Conservation (phyloP, 2,888 invertebrate species). For the Hirtodrosophila alboralis region DNA sequence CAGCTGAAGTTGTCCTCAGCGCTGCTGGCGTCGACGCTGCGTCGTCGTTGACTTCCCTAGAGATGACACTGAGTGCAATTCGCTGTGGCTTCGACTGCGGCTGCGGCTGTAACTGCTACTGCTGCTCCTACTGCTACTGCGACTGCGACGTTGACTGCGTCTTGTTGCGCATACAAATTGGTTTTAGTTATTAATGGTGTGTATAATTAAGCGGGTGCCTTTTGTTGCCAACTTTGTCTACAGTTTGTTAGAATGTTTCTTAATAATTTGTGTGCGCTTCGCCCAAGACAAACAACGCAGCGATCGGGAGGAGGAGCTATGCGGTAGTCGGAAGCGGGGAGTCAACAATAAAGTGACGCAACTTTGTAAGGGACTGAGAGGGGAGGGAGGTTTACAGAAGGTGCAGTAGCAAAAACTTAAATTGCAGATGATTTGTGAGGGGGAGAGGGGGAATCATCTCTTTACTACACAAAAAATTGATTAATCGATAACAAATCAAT, state of each 20-base stretch:
- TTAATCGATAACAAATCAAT: no score
- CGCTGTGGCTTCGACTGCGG: constrained; percentile 5
- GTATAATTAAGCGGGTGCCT: constrained; percentile 74
- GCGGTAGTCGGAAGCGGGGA: not conserved
- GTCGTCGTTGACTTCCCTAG: constrained; percentile 36
- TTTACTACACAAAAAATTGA: no score
- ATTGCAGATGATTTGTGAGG: constrained; percentile 1
- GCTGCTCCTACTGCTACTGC: constrained; percentile 1
- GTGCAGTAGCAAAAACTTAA: not conserved
- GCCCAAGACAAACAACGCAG: constrained; percentile 42
- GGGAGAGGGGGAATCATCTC: no score
- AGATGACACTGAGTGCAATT: constrained; percentile 48
- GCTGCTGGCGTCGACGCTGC: constrained; percentile 8
- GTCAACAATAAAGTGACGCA: not conserved
- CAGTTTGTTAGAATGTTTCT: constrained; percentile 76
- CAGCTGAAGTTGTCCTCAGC: constrained; percentile 38
- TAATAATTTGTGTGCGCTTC: constrained; percentile 71
- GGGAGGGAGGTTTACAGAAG: not conserved
- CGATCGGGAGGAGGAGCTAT: no score
- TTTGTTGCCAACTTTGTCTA: constrained; percentile 76
- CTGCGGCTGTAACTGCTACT: no score
- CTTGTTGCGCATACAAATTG: constrained; percentile 74
- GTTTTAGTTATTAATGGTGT: constrained; percentile 77
- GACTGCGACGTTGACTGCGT: constrained; percentile 20
- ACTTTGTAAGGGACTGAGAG: not conserved